Evolutionary conservation across 2,888 invertebrate genomes (phyloP).

Genomic region (Drymonia ruficornis): DNA sequence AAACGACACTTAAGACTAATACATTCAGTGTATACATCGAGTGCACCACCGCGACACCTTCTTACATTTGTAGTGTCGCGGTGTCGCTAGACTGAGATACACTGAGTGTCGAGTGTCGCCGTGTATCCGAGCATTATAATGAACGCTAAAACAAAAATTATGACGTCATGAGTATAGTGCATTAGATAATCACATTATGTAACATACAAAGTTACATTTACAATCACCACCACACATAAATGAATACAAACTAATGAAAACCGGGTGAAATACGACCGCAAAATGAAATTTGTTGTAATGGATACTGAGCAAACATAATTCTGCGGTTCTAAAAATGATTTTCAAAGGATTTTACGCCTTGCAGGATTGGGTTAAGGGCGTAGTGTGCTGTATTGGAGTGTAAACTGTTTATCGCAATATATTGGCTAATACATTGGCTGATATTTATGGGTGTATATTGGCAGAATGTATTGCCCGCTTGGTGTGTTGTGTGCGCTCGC

Average conservation of each 20-base stretch:
- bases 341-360: conserved; percentile 11
- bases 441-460: conserved; percentile 36
- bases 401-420: conserved; percentile 16
- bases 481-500: conserved; percentile 36
- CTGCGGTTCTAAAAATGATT: background rate
- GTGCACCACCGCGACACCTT: no score
- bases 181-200: no score
- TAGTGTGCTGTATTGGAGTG: conserved; percentile 13
- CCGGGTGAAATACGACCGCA: conserved; percentile 16
- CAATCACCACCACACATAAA: no score
- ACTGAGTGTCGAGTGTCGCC: no score
- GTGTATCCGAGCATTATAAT: no score
- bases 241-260: conserved; percentile 13
- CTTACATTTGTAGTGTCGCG: no score
- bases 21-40: no score
- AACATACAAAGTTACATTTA: no score
- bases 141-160: no score
- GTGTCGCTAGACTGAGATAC: no score
- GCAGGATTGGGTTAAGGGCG: conserved; percentile 2
- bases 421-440: conserved; percentile 43
- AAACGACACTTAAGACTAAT: no score
- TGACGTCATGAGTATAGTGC: no score
- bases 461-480: conserved; percentile 48
- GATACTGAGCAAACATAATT: background rate
- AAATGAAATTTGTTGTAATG: conserved; percentile 4